These are phyloP conservation scores for Rhynchonema sp. DNA, from an alignment of 2,888 invertebrate genomes.

Conservation along the genomic window DNA sequence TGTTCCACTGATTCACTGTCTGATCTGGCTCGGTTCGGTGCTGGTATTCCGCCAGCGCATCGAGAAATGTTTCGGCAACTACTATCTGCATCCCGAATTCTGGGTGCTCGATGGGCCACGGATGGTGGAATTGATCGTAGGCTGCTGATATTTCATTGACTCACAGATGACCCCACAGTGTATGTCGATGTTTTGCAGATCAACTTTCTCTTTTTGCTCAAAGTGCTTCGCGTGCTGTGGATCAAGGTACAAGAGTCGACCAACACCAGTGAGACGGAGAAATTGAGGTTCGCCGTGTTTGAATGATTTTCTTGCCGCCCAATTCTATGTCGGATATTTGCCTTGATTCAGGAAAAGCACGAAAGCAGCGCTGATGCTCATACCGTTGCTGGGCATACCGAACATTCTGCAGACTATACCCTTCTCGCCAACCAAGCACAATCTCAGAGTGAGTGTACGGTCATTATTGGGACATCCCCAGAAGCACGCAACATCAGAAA, in stretches of 20 bases:
- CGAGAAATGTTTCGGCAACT: slow-evolving; percentile 22
- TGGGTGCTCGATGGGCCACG: slow-evolving; percentile 81
- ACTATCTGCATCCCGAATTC: slow-evolving; percentile 25
- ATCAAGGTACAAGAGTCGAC: slow-evolving; percentile 32
- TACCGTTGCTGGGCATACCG: slow-evolving; percentile 35
- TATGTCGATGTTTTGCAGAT: slow-evolving; percentile 32
- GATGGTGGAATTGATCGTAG: slow-evolving; percentile 55
- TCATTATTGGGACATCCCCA: no score
- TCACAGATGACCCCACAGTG: no score
- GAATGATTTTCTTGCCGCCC: neutral
- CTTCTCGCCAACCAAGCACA: slow-evolving; percentile 25
- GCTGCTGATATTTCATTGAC: no score
- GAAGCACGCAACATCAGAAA: neutral
- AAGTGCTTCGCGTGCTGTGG: slow-evolving; percentile 36
- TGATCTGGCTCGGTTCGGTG: slow-evolving; percentile 21
- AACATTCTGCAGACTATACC: slow-evolving; percentile 35
- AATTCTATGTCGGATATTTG: no score
- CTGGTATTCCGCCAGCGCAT: slow-evolving; percentile 20
- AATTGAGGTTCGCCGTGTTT: slow-evolving; percentile 35
- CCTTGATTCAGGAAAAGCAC: slow-evolving; percentile 35
- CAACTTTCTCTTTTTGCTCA: slow-evolving; percentile 33
- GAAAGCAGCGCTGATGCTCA: slow-evolving; percentile 35
- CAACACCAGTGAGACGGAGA: slow-evolving; percentile 31
- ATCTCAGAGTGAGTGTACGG: slow-evolving; percentile 17
- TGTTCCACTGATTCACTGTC: slow-evolving; percentile 21